Evolutionary conservation across 92 coral and sea anemone species (phyloP).

Genomic region (Galaxea fascicularis): DNA sequence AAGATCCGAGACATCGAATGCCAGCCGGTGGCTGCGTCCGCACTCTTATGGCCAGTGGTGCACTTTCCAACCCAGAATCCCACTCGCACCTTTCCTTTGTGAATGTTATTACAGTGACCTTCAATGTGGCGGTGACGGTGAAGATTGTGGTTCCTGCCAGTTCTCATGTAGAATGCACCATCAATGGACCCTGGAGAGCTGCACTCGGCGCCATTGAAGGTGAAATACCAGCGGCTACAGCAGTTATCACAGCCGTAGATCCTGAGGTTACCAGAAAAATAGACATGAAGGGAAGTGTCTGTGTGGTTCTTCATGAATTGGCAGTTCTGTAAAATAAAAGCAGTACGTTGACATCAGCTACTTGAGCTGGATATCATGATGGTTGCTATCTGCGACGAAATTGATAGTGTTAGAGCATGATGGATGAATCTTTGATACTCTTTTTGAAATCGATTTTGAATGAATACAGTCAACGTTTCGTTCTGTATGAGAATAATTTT

Average conservation of each 20-base stretch:
- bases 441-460: too few species aligned
- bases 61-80: slow-evolving; percentile 13
- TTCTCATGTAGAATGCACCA: slow-evolving; percentile 19
- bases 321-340: slow-evolving; percentile 40
- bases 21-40: not conserved
- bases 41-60: not conserved
- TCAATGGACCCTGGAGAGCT: slow-evolving; percentile 52
- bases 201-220: slow-evolving; percentile 54
- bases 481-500: not conserved
- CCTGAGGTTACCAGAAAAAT: slow-evolving; percentile 49
- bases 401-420: not conserved
- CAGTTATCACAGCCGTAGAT: slow-evolving; percentile 5
- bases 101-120: slow-evolving; percentile 7
- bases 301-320: slow-evolving; percentile 16
- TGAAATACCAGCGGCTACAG: slow-evolving; percentile 66
- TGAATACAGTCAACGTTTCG: not conserved
- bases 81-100: slow-evolving; percentile 1
- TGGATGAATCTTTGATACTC: too few species aligned
- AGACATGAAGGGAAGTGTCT: slow-evolving; percentile 55
- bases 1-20: not conserved
- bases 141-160: not conserved
- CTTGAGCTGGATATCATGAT: not conserved
- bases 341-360: not conserved
- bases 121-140: slow-evolving; percentile 18
- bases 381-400: not conserved